Evolutionary conservation across 2,888 invertebrate species (phyloP).

Genomic region (Digitonthophagus gazella): DNA sequence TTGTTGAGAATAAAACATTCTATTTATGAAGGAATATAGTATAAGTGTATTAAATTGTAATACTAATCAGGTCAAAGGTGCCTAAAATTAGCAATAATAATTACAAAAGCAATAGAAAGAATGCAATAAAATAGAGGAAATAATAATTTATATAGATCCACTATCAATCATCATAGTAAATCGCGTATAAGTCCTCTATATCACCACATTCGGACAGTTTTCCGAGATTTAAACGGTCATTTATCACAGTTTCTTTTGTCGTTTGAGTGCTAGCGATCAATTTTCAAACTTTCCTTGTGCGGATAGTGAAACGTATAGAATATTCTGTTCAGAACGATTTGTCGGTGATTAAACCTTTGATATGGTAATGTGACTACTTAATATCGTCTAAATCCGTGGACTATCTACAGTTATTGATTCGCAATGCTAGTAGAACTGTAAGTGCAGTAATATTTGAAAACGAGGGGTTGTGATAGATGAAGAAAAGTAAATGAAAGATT

Average conservation of each 20-base stretch:
- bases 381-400: background rate
- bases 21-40: too few relatives aligned
- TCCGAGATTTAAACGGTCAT: slow-evolving; percentile 1
- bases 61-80: too few relatives aligned
- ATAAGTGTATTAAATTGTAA: too few relatives aligned
- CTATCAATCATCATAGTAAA: background rate
- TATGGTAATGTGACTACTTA: slow-evolving; percentile 13
- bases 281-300: background rate
- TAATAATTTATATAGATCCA: background rate
- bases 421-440: background rate
- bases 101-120: background rate
- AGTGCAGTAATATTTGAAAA: too few relatives aligned
- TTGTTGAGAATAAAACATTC: too few relatives aligned
- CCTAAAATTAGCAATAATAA: too few relatives aligned
- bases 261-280: background rate
- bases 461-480: too few relatives aligned
- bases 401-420: slow-evolving; percentile 7
- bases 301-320: background rate
- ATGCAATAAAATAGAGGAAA: too few relatives aligned
- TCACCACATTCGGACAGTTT: background rate
- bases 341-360: background rate
- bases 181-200: background rate
- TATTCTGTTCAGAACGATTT: background rate
- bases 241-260: slow-evolving; percentile 6
- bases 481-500: too few relatives aligned